Evolutionary conservation across 1,140 invertebrate genomes (phyloP).

Genomic region (Drosophila azteca): DNA sequence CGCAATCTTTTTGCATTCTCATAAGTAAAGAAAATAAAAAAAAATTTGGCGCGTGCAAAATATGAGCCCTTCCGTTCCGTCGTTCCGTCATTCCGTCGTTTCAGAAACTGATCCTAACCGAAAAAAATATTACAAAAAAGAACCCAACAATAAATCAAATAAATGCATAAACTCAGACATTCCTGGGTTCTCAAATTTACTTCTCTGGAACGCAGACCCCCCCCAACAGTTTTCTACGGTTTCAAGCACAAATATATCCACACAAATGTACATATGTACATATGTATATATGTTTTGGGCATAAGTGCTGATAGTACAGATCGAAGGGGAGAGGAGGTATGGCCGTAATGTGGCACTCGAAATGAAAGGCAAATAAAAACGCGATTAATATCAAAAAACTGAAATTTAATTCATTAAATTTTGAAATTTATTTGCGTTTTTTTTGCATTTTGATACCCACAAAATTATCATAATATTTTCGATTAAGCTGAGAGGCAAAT

Average conservation of each 20-base stretch:
- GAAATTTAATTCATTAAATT: slow-evolving; percentile 12
- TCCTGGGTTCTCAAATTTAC: slow-evolving; percentile 57
- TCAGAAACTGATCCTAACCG: neutral
- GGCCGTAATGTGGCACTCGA: slow-evolving; percentile 19
- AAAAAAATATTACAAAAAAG: slow-evolving; percentile 2
- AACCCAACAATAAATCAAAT: slow-evolving; percentile 10
- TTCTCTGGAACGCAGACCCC: slow-evolving; percentile 49
- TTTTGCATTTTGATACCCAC: neutral
- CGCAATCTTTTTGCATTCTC: no score
- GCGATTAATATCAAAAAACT: neutral
- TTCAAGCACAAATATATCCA: no score
- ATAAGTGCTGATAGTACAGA: slow-evolving; percentile 36
- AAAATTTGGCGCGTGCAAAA: slow-evolving; percentile 45
- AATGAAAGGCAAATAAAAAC: neutral
- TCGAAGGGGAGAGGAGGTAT: slow-evolving; percentile 6
- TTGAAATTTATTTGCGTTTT: neutral
- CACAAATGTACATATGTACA: no score
- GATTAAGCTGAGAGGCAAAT: no score
- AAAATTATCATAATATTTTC: no score
- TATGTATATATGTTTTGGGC: slow-evolving; percentile 2
- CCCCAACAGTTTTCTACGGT: no score
- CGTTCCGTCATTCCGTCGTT: neutral
- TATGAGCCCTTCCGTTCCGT: slow-evolving; percentile 25
- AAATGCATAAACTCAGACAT: slow-evolving; percentile 47
- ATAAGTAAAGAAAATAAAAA: neutral